Base-by-base conservation (phyloP, 2,113 vertebrate genomes). In the Tauraco erythrolophus region DNA sequence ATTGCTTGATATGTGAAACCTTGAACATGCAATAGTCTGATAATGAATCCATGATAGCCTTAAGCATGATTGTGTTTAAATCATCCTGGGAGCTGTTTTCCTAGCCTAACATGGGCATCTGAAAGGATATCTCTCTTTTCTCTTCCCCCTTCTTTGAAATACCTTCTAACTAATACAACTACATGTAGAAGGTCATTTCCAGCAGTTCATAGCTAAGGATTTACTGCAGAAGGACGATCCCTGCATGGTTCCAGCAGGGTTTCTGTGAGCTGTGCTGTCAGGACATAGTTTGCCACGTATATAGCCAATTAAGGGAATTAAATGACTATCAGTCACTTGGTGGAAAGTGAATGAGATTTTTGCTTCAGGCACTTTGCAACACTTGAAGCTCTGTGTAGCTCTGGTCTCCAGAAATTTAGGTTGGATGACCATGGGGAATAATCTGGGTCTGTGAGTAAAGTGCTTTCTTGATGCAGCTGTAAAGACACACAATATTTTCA, bases 231-330 rank as follows among this genome's bases (percentile, higher is more conserved):
- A 79, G 37, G 37, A 61, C 0, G 4, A 22, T 66, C n/a, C 46
- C 56, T 66, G 68, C 10, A 3, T 10, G 46, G 37, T 41, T 85
- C 33, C 37, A 45, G 51, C 33, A 11, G 18, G 33, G 43, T 78
- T 60, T 82, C 25, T 88, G 50, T 65, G 68, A 94, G 31, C 54
- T 74, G 33, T 64, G 3, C 71, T 81, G 41, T 51, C 77, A 95
- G 88, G 41, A 58, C 24, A 4, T 37, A 11, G 45, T 58, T 94
- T 83, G 58, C 54, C 51, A 7, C 61, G 12, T 43, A 28, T 66
- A 35, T 43, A 84, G 79, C 51, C 37, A 88, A 2, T 94, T 88
- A 95, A 70, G 43, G 75, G 64, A 94, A 92, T 92, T 70, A 93
- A 92, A 80, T 74, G 68, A 62, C 66, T 88, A 33, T 92, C 88